A percentile compares a stretch with the other conserved stretches of the same genome.
Conservation (phyloP, 2,888 invertebrate genomes). For the Lochmaea crataegi region DNA sequence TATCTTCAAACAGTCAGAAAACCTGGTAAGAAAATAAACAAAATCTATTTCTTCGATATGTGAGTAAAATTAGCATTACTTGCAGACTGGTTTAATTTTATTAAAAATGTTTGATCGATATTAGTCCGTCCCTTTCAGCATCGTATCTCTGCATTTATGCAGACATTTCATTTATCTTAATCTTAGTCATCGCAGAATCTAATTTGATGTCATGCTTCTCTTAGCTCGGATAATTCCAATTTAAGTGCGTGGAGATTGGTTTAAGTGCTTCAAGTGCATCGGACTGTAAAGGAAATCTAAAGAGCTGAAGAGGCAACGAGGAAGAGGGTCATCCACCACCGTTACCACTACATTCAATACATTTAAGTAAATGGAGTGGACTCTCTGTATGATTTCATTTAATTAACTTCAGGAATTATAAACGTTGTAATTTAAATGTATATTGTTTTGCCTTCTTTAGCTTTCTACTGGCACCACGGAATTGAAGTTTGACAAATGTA, state of each 20-base stretch:
- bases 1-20: no score
- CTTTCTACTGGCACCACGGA: no score
- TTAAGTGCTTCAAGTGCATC: slow-evolving; percentile 30
- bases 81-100: not conserved
- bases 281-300: slow-evolving; percentile 27
- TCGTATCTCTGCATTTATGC: slow-evolving; percentile 12
- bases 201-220: slow-evolving; percentile 37
- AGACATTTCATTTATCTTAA: slow-evolving; percentile 33
- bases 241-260: slow-evolving; percentile 28
- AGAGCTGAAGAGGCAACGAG: slow-evolving; percentile 11
- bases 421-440: not conserved
- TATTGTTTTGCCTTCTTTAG: not conserved
- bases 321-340: slow-evolving; percentile 1
- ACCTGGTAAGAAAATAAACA: no score
- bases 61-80: no score
- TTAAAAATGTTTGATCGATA: not conserved
- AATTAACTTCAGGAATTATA: slow-evolving; percentile 10
- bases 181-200: slow-evolving; percentile 33
- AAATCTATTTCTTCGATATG: no score
- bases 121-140: not conserved
- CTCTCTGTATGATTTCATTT: slow-evolving; percentile 7
- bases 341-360: slow-evolving; percentile 13
- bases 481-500: no score
- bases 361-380: slow-evolving; percentile 22
- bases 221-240: slow-evolving; percentile 26